phyloP scores from a whole-genome alignment of 2,113 vertebrate genomes.

The Laticauda laticaudata region DNA sequence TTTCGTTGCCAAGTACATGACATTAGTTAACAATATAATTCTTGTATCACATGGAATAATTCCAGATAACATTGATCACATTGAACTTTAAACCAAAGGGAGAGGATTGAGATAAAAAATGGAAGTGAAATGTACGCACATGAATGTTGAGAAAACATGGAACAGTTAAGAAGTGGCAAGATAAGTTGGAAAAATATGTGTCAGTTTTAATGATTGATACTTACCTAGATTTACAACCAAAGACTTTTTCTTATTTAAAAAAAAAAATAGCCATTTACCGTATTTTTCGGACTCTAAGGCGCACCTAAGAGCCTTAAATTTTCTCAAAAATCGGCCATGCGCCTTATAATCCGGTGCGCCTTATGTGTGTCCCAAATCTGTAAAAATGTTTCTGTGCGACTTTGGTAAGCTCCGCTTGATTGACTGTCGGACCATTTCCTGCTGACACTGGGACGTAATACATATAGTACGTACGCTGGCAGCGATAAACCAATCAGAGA shows the following conservation, averaged over 20 bases:
- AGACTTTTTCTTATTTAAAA: background rate
- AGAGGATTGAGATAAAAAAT: background rate
- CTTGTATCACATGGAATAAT: background rate
- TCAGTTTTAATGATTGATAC: background rate
- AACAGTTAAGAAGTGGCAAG: background rate
- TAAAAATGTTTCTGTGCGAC: no score
- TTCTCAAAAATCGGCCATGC: no score
- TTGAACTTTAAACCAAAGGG: background rate
- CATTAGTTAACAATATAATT: background rate
- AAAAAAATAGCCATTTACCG: background rate
- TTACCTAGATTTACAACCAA: background rate
- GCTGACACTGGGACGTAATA: no score
- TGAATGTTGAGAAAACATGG: background rate
- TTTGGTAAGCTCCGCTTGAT: no score
- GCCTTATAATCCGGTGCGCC: no score
- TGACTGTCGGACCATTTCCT: no score
- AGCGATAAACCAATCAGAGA: no score
- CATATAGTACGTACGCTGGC: no score
- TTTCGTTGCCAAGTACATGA: background rate
- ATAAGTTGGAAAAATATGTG: background rate
- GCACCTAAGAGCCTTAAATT: no score
- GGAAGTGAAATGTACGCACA: background rate
- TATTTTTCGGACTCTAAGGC: no score
- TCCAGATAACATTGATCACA: background rate
- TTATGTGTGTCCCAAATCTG: no score